phyloP scores from a whole-genome alignment of 2,888 invertebrate genomes.

The Polia nebulosa region DNA sequence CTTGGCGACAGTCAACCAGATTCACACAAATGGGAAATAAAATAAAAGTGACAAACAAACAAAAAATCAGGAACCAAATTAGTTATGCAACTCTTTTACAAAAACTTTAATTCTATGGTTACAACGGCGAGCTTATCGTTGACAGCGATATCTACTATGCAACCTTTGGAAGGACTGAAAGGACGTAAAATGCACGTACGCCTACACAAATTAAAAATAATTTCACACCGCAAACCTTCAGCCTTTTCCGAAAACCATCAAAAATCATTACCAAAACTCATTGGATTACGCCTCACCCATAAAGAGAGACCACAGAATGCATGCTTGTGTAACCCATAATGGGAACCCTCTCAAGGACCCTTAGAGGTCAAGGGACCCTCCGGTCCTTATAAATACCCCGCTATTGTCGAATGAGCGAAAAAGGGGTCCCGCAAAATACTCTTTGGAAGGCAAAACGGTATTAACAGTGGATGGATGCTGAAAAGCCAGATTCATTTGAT shows the following conservation, averaged over 20 bases:
- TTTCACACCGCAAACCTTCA: background rate
- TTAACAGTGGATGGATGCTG: constrained; percentile 16
- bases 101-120: too few species aligned
- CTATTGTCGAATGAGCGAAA: constrained; percentile 48
- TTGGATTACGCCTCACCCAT: constrained; percentile 7
- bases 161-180: too few species aligned
- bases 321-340: constrained; percentile 41
- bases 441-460: constrained; percentile 42
- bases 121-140: too few species aligned
- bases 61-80: too few species aligned
- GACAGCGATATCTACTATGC: too few species aligned
- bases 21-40: too few species aligned
- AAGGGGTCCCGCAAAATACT: constrained; percentile 26
- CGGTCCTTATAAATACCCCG: constrained; percentile 31
- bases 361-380: constrained; percentile 43
- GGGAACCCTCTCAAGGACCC: constrained; percentile 25
- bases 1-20: too few species aligned
- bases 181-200: too few species aligned
- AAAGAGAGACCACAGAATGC: constrained; percentile 22
- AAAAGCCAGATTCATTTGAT: constrained; percentile 19
- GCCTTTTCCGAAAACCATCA: background rate
- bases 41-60: too few species aligned
- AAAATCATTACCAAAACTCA: constrained; percentile 31
- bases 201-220: background rate
- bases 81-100: too few species aligned